phyloP scores from a whole-genome alignment of 2,113 vertebrate species.

The Chloroceryle aenea region DNA sequence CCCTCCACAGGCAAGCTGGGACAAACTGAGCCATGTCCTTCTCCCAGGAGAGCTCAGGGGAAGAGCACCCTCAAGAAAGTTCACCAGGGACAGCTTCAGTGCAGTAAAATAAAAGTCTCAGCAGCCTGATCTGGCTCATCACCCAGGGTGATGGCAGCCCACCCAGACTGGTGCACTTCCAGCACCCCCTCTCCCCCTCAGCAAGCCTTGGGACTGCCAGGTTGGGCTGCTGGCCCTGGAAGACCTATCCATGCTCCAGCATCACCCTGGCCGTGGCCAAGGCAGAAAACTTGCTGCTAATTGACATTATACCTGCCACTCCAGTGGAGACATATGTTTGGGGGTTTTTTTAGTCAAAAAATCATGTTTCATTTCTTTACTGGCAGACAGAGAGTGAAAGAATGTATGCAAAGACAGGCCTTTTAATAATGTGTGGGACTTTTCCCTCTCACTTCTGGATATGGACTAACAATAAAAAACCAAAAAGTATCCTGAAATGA shows the following conservation, averaged over 20 bases:
- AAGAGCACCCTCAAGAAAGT: background rate
- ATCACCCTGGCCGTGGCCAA: background rate
- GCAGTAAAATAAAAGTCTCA: background rate
- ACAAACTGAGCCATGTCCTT: background rate
- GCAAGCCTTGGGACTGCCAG: background rate
- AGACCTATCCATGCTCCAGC: background rate
- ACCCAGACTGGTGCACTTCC: no score
- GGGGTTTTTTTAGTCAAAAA: background rate
- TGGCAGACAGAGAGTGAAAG: background rate
- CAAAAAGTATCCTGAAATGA: background rate
- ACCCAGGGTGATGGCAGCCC: background rate
- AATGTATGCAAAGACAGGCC: background rate
- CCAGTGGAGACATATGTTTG: background rate
- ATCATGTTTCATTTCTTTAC: background rate
- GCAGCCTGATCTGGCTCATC: background rate
- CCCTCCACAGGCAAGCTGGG: background rate
- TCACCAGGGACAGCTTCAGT: background rate
- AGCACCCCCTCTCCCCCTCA: no score
- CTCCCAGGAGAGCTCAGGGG: background rate
- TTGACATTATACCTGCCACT: rapidly evolving
- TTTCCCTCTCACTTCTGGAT: background rate
- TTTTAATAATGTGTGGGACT: background rate
- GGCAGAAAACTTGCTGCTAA: background rate
- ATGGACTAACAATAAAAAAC: background rate
- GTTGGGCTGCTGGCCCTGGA: background rate